A percentile compares a stretch with the other conserved stretches of the same genome.
Evolutionary conservation across 2,113 vertebrate genomes (phyloP).

Genomic region (Callionymus lyra): DNA sequence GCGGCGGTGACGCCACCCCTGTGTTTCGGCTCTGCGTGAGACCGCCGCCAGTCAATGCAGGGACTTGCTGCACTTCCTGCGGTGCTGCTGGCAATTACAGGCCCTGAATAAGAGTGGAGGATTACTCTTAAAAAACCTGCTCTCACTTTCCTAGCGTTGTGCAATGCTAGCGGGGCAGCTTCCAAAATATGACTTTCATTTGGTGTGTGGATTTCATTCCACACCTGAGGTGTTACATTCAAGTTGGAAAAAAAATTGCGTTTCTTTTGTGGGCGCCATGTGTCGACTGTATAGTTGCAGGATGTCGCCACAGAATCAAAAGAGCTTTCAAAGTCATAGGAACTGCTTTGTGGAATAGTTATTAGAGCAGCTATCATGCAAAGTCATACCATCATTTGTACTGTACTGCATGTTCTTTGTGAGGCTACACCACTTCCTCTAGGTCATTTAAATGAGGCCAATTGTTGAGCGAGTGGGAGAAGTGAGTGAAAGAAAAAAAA

Average conservation of each 20-base stretch:
- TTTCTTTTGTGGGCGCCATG: slow-evolving; percentile 31
- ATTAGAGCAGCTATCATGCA: slow-evolving; percentile 22
- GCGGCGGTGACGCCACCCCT: slow-evolving; percentile 46
- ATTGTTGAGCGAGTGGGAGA: slow-evolving; percentile 1
- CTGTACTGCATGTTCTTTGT: slow-evolving; percentile 4
- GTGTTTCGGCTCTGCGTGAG: slow-evolving; percentile 46
- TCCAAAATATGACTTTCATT: slow-evolving; percentile 39
- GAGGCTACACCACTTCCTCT: slow-evolving; percentile 4
- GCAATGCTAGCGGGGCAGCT: slow-evolving; percentile 12
- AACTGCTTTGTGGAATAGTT: slow-evolving; percentile 32
- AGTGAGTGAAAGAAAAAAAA: slow-evolving; percentile 14
- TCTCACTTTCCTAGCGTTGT: slow-evolving; percentile 1
- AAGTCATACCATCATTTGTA: background rate
- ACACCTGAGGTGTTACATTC: slow-evolving; percentile 40
- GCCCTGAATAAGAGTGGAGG: slow-evolving; percentile 29
- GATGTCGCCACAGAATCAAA: slow-evolving; percentile 24
- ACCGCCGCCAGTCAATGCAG: slow-evolving; percentile 42
- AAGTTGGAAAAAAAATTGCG: slow-evolving; percentile 36
- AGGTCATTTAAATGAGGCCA: background rate
- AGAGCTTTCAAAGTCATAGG: slow-evolving; percentile 16
- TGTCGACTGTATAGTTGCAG: slow-evolving; percentile 21
- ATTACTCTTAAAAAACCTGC: slow-evolving; percentile 34
- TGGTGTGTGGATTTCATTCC: slow-evolving; percentile 36
- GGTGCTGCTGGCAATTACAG: slow-evolving; percentile 52
- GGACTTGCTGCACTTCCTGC: slow-evolving; percentile 49